Percentiles rank a stretch among this genome's conserved stretches.
phyloP scores from a whole-genome alignment of 1,140 invertebrate species.

The Chymomyza costata region DNA sequence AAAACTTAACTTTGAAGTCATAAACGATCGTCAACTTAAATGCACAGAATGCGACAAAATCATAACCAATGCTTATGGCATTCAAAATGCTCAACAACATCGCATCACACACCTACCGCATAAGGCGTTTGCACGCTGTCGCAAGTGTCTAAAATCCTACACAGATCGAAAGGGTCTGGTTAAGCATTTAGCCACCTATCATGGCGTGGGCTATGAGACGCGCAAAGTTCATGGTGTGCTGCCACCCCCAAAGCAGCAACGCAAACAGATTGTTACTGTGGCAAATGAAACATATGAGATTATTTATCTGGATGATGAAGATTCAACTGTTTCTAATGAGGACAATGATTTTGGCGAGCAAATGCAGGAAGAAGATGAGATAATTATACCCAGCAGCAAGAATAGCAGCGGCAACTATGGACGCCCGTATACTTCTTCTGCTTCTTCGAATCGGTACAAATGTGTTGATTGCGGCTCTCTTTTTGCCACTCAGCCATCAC shows the following conservation, averaged over 20 bases:
- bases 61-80: constrained; percentile 68
- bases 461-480: constrained; percentile 55
- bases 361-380: constrained; percentile 62
- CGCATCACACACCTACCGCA: constrained; percentile 62
- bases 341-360: constrained; percentile 61
- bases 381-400: constrained; percentile 20
- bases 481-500: constrained; percentile 41
- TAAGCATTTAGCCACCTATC: constrained; percentile 59
- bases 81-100: constrained; percentile 71
- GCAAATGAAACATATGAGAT: constrained; percentile 66
- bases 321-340: constrained; percentile 28
- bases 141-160: constrained; percentile 61
- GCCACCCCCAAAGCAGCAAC: constrained; percentile 20
- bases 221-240: constrained; percentile 12
- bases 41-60: constrained; percentile 66
- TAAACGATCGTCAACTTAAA: constrained; percentile 58
- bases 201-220: constrained; percentile 44
- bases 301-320: constrained; percentile 56
- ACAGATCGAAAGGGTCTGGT: constrained; percentile 67
- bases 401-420: not conserved
- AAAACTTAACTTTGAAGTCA: constrained; percentile 56
- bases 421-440: not conserved
- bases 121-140: constrained; percentile 62
- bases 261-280: constrained; percentile 53
- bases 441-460: constrained; percentile 39